phyloP scores from a whole-genome alignment of 2,888 invertebrate species.

The Thelaira solivaga region DNA sequence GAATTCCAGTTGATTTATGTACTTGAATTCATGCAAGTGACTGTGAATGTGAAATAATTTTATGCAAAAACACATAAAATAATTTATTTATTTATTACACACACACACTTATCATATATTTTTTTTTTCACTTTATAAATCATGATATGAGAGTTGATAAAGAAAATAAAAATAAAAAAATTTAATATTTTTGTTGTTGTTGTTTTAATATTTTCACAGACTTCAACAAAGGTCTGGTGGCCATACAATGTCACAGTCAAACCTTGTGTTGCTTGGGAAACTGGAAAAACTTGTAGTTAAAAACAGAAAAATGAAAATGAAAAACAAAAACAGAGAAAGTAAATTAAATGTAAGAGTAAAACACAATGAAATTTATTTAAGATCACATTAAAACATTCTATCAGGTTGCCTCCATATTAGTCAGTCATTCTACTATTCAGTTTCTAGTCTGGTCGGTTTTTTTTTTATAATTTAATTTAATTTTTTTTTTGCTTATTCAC shows the following conservation, averaged over 20 bases:
- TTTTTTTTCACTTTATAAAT: no score
- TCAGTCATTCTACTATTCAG: neutral
- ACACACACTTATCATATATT: neutral
- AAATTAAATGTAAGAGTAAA: conserved; percentile 24
- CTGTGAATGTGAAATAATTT: no score
- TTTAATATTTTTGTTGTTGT: no score
- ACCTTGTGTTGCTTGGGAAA: conserved; percentile 31
- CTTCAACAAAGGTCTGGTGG: neutral
- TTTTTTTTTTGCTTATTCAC: neutral
- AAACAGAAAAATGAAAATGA: no score
- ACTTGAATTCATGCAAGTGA: no score
- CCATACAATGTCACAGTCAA: neutral
- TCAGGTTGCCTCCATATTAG: neutral
- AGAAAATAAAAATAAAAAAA: conserved; percentile 15
- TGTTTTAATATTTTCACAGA: conserved; percentile 9
- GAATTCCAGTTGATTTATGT: no score
- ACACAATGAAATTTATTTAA: conserved; percentile 2
- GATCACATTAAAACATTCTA: conserved; percentile 4
- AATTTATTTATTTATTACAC: neutral
- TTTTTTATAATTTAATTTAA: neutral
- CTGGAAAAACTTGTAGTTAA: conserved; percentile 45
- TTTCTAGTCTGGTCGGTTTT: no score
- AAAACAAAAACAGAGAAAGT: conserved; percentile 57
- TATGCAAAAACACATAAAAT: no score
- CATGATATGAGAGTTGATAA: neutral